Percentiles rank a stretch among this genome's conserved stretches.
phyloP scores from a whole-genome alignment of 2,113 vertebrate species.

The Zosterops pallidus region DNA sequence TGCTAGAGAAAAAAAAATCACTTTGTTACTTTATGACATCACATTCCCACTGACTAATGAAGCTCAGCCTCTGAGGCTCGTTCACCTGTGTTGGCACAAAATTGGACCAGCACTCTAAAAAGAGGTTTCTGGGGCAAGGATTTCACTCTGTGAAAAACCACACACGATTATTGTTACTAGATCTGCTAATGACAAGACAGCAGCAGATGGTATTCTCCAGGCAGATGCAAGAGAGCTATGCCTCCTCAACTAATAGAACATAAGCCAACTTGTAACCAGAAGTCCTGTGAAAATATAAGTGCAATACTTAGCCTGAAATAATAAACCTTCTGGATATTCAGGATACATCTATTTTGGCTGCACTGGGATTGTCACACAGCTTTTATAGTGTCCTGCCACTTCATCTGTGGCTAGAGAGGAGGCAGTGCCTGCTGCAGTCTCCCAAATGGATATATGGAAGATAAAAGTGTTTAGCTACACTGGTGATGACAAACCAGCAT shows the following conservation, averaged over 20 bases:
- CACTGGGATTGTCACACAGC: background rate
- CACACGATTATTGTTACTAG: background rate
- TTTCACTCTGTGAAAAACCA: background rate
- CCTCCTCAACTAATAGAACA: slow-evolving; percentile 19
- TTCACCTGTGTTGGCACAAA: background rate
- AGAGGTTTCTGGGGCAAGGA: background rate
- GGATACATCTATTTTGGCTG: background rate
- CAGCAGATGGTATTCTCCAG: slow-evolving; percentile 49
- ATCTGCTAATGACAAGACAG: slow-evolving; percentile 12
- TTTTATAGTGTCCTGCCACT: background rate
- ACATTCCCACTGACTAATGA: background rate
- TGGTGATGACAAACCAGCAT: background rate
- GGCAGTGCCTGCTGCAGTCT: background rate
- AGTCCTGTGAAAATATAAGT: slow-evolving; percentile 13
- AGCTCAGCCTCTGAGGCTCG: background rate
- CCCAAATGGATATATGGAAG: background rate
- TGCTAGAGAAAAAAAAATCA: background rate
- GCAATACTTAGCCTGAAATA: slow-evolving; percentile 5
- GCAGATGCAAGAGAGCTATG: slow-evolving; percentile 4
- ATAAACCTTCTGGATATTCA: slow-evolving; percentile 27
- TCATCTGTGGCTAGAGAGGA: background rate
- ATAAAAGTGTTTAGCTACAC: background rate
- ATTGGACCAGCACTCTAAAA: background rate
- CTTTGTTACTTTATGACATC: background rate
- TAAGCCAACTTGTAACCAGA: slow-evolving; percentile 18